These are phyloP conservation scores for Macroramphosus scolopax DNA, from an alignment of 2,797 vertebrate genomes.

Conservation along the genomic window DNA sequence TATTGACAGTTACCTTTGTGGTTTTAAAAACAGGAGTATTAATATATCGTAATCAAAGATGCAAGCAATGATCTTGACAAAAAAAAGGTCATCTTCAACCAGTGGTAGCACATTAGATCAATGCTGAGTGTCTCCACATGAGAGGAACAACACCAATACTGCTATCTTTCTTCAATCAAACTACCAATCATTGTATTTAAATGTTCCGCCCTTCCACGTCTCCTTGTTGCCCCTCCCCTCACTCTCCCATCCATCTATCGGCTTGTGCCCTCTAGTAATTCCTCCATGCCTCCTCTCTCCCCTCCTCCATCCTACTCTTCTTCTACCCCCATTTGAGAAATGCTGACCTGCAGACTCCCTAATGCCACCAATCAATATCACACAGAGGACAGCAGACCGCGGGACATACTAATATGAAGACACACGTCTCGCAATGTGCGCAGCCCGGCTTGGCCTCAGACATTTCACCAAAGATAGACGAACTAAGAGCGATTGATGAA, in stretches of 20 bases:
- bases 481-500: constrained; percentile 49
- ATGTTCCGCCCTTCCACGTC: constrained; percentile 6
- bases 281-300: constrained; percentile 17
- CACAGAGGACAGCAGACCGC: constrained; percentile 56
- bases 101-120: constrained; percentile 37
- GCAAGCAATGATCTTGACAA: constrained; percentile 22
- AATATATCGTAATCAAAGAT: constrained; percentile 39
- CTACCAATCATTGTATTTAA: constrained; percentile 21
- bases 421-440: constrained; percentile 42
- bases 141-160: constrained; percentile 12
- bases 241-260: constrained; percentile 13
- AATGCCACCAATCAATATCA: constrained; percentile 69
- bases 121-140: constrained; percentile 18
- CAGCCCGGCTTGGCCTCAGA: constrained; percentile 19
- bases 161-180: constrained; percentile 12
- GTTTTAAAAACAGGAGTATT: constrained; percentile 26
- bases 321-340: constrained; percentile 51
- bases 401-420: constrained; percentile 63
- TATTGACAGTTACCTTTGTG: constrained; percentile 23
- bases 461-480: constrained; percentile 5
- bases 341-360: constrained; percentile 66
- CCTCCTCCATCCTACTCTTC: constrained; percentile 36
- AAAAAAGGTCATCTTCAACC: constrained; percentile 48
- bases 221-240: not conserved
- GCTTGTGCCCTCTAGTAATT: constrained; percentile 24